A percentile compares a stretch with the other conserved stretches of the same genome.
These are phyloP conservation scores for Ptychadena robeensis DNA, from an alignment of 2,797 vertebrate species.

Conservation along the genomic window DNA sequence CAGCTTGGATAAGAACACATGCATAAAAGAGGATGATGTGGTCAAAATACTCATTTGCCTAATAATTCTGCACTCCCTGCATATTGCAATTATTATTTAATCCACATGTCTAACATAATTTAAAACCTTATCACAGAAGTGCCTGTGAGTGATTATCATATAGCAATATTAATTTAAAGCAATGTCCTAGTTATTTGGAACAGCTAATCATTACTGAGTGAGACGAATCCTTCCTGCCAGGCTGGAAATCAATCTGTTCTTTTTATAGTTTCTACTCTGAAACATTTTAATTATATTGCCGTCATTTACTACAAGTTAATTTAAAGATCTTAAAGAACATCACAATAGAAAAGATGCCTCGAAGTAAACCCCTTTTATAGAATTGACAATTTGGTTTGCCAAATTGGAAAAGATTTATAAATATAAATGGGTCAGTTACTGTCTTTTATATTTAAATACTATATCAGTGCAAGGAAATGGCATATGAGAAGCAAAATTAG, in stretches of 20 bases:
- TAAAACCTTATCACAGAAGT: background rate
- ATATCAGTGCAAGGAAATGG: too few species aligned
- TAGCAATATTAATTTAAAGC: slow-evolving; percentile 5
- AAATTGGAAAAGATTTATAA: too few species aligned
- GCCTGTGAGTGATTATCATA: background rate
- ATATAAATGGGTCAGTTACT: too few species aligned
- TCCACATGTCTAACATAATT: background rate
- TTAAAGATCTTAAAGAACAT: background rate
- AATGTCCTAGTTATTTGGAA: background rate
- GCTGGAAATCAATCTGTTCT: slow-evolving; percentile 3
- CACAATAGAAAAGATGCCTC: background rate
- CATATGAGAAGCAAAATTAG: too few species aligned
- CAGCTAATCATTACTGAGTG: background rate
- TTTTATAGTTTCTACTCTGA: background rate
- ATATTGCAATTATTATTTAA: background rate
- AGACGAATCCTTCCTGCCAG: background rate
- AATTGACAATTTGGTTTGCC: background rate
- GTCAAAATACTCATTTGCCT: too few species aligned
- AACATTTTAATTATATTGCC: background rate
- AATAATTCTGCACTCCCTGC: too few species aligned
- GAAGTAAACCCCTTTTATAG: background rate
- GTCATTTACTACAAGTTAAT: slow-evolving; percentile 10
- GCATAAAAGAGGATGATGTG: too few species aligned
- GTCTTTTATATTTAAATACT: too few species aligned
- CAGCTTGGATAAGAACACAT: too few species aligned